Evolutionary conservation across 2,888 invertebrate species (phyloP), one percentile per base, ranked within the genome.

Genomic region (Tetragonula carbonaria): DNA sequence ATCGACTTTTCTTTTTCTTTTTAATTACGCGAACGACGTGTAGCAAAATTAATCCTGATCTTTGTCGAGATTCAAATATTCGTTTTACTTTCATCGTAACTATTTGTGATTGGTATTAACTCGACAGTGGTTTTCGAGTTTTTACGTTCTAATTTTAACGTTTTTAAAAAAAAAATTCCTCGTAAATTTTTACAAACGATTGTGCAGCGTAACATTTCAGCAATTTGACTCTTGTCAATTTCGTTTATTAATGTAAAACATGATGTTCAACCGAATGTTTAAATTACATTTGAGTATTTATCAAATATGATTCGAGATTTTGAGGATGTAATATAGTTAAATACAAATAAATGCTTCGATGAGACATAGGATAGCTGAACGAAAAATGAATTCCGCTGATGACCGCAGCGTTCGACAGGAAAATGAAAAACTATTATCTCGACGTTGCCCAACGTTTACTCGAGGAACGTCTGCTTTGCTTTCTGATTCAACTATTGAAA

Each of bases 361-460:
- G 68, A 8, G 63, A 55, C 67, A 73, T 66, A 55, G 57, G 70
- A 77, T 66, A 80, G 21, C 38, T 8, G 14, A 62, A n/a, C 59
- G 80, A 68, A 80, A 85, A 75, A 28, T 82, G 74, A 59, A 87
- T 23, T 23, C 23, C 23, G 23, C 23, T 23, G 23, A 23, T 23
- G 23, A 23, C 23, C 0, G 23, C 23, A 23, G 23, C 23, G 23
- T 23, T 23, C 23, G 23, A 23, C 23, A 23, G 28, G 76, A 78
- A 78, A 87, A 79, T 82, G 74, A 59, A 87, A 85, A 84, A 85
- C n/a, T 59, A 53, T 28, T 78, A 68, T 85, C 74, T 79, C 14
- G 81, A 79, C 76, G 82, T 81, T 87, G 59, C 45, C 73, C 63
- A 82, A 85, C 78, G 53, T 53, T 53, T 63, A 71, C 51, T 3